These are phyloP conservation scores for Abrostola triplasia DNA, from an alignment of 2,888 invertebrate genomes.

Conservation along the genomic window DNA sequence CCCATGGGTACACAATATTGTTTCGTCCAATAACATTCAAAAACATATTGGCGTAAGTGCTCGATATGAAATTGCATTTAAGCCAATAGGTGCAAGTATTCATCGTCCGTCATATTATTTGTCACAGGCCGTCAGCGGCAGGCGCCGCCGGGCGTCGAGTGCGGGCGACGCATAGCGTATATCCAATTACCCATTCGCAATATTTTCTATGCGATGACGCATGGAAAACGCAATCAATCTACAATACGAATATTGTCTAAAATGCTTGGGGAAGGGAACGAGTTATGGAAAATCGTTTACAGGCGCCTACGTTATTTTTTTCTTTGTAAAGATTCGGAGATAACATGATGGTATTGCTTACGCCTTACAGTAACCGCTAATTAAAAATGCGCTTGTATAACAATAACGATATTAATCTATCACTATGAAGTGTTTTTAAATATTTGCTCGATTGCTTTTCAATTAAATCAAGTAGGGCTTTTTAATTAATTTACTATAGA, in stretches of 20 bases:
- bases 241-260: constrained; percentile 60
- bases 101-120: constrained; percentile 84
- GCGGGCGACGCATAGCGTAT: constrained; percentile 77
- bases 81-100: constrained; percentile 71
- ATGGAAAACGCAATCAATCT: constrained; percentile 82
- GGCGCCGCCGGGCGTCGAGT: constrained; percentile 74
- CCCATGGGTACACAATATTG: constrained; percentile 41
- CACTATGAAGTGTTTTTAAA: background rate
- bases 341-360: background rate
- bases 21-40: constrained; percentile 49
- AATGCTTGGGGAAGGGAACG: constrained; percentile 43
- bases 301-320: background rate
- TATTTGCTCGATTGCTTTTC: background rate
- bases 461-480: background rate
- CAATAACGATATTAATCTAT: background rate
- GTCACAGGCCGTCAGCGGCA: constrained; percentile 82
- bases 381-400: background rate
- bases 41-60: constrained; percentile 55
- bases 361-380: background rate
- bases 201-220: constrained; percentile 86
- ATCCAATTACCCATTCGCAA: constrained; percentile 86
- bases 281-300: constrained; percentile 12
- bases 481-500: too few relatives aligned
- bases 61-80: constrained; percentile 74
- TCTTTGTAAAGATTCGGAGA: background rate